Evolutionary conservation across 2,113 vertebrate genomes (phyloP), one percentile per base, ranked within the genome.

Genomic region (Triplophysa dalaica): DNA sequence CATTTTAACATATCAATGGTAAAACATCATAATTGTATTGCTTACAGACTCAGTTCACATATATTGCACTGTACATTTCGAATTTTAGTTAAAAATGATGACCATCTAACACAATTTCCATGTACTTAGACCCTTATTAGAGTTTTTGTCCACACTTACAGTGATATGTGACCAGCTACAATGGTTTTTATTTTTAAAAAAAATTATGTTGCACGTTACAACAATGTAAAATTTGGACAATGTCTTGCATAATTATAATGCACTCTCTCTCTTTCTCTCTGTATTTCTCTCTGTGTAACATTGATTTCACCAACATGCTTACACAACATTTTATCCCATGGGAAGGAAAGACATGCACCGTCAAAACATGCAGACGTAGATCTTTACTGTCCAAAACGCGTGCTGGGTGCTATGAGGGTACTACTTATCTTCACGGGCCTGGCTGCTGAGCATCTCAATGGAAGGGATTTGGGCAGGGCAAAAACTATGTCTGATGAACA

Each of bases 401-500:
- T 16, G 33, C 4, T 52, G 21, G 12, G 43, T 24, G 13, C 33
- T 45, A 24, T 43, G 14, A 66, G 70, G 7, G 11, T 52, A 33
- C 5, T 24, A 43, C 65, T 70, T 41, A 48, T 65, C 26, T 73
- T 21, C 78, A 22, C 70, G 13, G 41, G 52, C 41, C n/a, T 26
- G 11, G 10, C 16, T 21, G 13, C 64, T 63, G 65, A 74, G 50
- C 41, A 69, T 63, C 19, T 41, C 58, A 11, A 74, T 70, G 58
- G 29, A 62, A 29, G 29, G 16, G 56, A 73, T 74, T 54, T 58
- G 14, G 61, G 26, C 17, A 38, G 50, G 50, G 26, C 50, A 72
- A 72, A 72, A 29, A 45, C 10, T 1, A 4, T 72, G 50, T 26
- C 69, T 56, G 48, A 56, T 72, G 69, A 72, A 50, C 69, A 72